Evolutionary conservation across 2,113 vertebrate species (phyloP), one percentile per base, ranked within the genome.

Genomic region (Gambusia affinis): DNA sequence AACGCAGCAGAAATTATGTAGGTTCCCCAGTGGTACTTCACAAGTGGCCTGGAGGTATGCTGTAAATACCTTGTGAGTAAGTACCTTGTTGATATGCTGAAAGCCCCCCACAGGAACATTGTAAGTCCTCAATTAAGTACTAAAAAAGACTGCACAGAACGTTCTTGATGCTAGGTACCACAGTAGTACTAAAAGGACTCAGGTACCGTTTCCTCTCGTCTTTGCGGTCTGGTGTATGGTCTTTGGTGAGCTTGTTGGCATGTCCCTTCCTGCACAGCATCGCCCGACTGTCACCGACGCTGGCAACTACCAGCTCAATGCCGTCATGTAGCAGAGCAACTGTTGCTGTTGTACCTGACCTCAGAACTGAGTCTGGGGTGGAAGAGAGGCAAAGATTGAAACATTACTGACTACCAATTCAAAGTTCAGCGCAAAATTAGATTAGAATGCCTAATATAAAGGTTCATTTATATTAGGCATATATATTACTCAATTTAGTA

Each of bases 241-340:
- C 98, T 83, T 57, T 94, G 15, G 96, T 99, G 80, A 99, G 94
- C 81, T 96, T 98, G 75, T 91, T 31, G 19, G 95, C 95, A 84
- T 94, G 95, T 81, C 97, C 96, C 73, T 96, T 96, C 75, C 97
- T 94, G 90, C 97, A 97, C 67, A 99, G 89, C 90, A 98, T 88
- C n/a, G 97, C 98, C 8, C 96, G 94, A 75, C 98, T 99, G 89
- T 99, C 98, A 1, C 97, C 98, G 29, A 96, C 97, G 1, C 96
- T 98, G 30, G 93, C 97, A 42, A 98, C 95, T 57, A 97, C 97
- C 88, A 99, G 93, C 88, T 99, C 97, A 62, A 97, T 94, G 0
- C 96, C 94, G 8, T 97, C 96, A 42, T 96, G 95, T 65, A 99
- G 91, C 83, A 99, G 75, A 72, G 97, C 97, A 91, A 99, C 97